A percentile compares a stretch with the other conserved stretches of the same genome.
Conservation (phyloP, 1,140 invertebrate species). For the Brachionus asplanchnoidis region DNA sequence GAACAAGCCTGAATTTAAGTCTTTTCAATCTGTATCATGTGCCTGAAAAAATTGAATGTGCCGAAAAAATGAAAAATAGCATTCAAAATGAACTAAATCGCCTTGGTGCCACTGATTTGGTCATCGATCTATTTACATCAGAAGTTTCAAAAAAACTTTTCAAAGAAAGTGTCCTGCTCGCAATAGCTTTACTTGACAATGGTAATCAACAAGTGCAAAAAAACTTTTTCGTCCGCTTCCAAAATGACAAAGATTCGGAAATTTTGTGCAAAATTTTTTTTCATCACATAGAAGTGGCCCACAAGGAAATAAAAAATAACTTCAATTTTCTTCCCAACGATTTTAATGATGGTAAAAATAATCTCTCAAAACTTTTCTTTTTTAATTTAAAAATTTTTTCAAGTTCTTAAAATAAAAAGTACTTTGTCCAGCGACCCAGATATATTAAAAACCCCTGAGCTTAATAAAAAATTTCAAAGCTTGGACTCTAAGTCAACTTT, state of each 20-base stretch:
- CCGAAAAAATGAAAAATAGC: background rate
- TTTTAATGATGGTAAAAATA: constrained; percentile 5
- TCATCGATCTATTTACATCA: constrained; percentile 91
- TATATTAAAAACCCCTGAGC: background rate
- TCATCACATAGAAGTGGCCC: constrained; percentile 88
- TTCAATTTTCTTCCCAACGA: background rate
- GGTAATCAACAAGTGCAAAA: constrained; percentile 90
- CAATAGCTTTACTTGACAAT: constrained; percentile 91
- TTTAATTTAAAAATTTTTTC: background rate
- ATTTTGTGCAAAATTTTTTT: constrained; percentile 79
- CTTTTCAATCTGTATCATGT: background rate
- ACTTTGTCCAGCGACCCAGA: background rate
- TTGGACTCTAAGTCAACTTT: background rate
- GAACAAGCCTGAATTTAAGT: background rate
- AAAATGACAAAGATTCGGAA: constrained; percentile 82
- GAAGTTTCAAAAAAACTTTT: constrained; percentile 72
- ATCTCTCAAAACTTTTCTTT: background rate
- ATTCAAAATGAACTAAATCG: constrained; percentile 80
- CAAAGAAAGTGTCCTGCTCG: constrained; percentile 86
- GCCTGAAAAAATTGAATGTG: background rate
- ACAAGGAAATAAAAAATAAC: constrained; percentile 82
- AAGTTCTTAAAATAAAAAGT: background rate
- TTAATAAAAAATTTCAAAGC: background rate
- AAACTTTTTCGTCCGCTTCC: constrained; percentile 74
- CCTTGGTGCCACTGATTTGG: constrained; percentile 88